Evolutionary conservation across 2,888 invertebrate species (phyloP).

Genomic region (Spicauda simplicius): DNA sequence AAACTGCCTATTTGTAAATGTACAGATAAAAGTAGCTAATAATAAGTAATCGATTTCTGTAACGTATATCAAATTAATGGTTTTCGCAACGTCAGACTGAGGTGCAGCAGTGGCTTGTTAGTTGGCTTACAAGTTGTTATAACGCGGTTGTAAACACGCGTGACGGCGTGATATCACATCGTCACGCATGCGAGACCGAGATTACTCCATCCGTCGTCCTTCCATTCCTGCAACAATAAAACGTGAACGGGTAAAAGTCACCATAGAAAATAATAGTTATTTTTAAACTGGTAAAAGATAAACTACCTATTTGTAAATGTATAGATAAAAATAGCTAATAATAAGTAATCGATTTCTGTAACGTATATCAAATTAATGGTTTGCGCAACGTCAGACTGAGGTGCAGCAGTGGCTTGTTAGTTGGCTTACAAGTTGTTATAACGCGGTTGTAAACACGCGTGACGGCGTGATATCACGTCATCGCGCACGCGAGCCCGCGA

Average conservation of each 20-base stretch:
- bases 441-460: constrained; percentile 56
- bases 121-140: constrained; percentile 21
- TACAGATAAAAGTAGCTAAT: not conserved
- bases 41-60: too few relatives aligned
- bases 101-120: constrained; percentile 27
- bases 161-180: constrained; percentile 74
- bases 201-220: constrained; percentile 63
- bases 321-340: not conserved
- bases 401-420: constrained; percentile 28
- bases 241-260: too few relatives aligned
- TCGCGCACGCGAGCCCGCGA: constrained; percentile 70
- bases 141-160: constrained; percentile 55
- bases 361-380: not conserved
- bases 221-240: too few relatives aligned
- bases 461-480: constrained; percentile 75
- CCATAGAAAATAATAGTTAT: too few relatives aligned
- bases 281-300: too few relatives aligned
- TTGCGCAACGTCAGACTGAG: not conserved
- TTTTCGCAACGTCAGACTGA: not conserved
- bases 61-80: not conserved
- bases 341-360: constrained; percentile 1
- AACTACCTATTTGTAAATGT: not conserved
- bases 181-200: constrained; percentile 71
- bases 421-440: constrained; percentile 23
- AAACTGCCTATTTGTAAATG: too few relatives aligned